Conservation (phyloP, 2,888 invertebrate species). For the Hirtodrosophila confusa region DNA sequence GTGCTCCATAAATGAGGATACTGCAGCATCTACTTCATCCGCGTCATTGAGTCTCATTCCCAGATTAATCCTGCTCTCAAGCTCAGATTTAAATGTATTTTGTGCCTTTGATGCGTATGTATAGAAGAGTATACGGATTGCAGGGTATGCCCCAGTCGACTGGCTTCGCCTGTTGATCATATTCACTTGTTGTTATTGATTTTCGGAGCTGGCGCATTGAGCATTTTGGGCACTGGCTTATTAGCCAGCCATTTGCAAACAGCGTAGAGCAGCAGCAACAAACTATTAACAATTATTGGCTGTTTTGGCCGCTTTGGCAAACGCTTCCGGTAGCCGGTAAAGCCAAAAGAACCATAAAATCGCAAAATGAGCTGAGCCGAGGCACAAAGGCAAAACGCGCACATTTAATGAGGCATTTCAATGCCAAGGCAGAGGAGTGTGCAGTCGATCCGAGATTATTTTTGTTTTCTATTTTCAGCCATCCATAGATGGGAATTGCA, state of each 20-base stretch:
- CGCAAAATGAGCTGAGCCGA: conserved; percentile 44
- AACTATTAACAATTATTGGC: conserved; percentile 57
- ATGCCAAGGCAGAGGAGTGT: conserved; percentile 44
- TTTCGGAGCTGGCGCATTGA: conserved; percentile 34
- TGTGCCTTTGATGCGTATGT: too few relatives aligned
- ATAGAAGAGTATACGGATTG: too few relatives aligned
- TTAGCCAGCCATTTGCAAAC: conserved; percentile 34
- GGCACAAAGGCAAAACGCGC: conserved; percentile 41
- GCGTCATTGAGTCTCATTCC: too few relatives aligned
- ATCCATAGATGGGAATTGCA: too few relatives aligned
- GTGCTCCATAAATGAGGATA: too few relatives aligned
- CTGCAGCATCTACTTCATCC: too few relatives aligned
- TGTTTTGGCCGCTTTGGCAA: conserved; percentile 20
- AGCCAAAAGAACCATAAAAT: conserved; percentile 56
- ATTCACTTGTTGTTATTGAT: conserved; percentile 38
- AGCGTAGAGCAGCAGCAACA: conserved; percentile 14
- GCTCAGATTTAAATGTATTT: too few relatives aligned
- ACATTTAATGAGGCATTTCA: conserved; percentile 58
- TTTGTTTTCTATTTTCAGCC: neutral
- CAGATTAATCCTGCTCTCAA: too few relatives aligned
- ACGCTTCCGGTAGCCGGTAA: conserved; percentile 38
- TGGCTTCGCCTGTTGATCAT: neutral
- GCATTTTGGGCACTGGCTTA: conserved; percentile 14
- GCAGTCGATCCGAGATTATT: conserved; percentile 20
- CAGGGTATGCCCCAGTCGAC: too few relatives aligned